Conservation (phyloP, 2,888 invertebrate species). For the Lucinisca nassula region DNA sequence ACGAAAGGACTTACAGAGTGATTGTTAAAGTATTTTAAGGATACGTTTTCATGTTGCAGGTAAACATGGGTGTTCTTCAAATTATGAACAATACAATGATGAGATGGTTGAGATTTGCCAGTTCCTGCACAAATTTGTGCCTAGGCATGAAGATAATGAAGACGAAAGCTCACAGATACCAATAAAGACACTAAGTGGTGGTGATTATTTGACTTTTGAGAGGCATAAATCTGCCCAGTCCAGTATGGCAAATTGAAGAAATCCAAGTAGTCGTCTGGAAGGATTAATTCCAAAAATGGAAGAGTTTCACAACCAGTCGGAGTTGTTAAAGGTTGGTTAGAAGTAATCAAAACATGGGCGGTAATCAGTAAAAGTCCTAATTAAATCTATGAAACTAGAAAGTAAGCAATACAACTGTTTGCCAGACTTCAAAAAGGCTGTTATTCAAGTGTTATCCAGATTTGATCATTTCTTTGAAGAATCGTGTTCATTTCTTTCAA, state of each 20-base stretch:
- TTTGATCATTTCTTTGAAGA: too few species aligned
- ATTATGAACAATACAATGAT: slow-evolving; percentile 52
- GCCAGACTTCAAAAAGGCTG: not conserved
- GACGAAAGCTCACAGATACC: slow-evolving; percentile 9
- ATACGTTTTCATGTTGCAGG: too few species aligned
- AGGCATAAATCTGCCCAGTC: slow-evolving; percentile 30
- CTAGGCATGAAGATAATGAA: slow-evolving; percentile 33
- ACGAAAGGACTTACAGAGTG: too few species aligned
- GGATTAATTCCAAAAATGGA: slow-evolving; percentile 50
- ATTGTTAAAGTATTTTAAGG: too few species aligned
- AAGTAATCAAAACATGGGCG: too few species aligned
- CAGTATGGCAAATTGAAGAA: slow-evolving; percentile 47
- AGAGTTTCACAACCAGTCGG: slow-evolving; percentile 55
- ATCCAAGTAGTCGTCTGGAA: slow-evolving; percentile 49
- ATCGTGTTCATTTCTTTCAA: too few species aligned
- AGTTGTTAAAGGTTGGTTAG: slow-evolving; percentile 41
- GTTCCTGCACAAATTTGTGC: slow-evolving; percentile 51
- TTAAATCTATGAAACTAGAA: too few species aligned
- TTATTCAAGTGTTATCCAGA: not conserved
- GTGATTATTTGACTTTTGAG: too few species aligned
- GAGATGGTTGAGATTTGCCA: slow-evolving; percentile 52
- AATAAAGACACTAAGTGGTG: slow-evolving; percentile 39
- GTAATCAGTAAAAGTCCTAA: too few species aligned
- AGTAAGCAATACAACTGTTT: too few species aligned
- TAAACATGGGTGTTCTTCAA: slow-evolving; percentile 50